These are phyloP conservation scores for Axinella damicornis DNA, from an alignment of 37 sponge, comb jelly and placozoan species.

Conservation along the genomic window DNA sequence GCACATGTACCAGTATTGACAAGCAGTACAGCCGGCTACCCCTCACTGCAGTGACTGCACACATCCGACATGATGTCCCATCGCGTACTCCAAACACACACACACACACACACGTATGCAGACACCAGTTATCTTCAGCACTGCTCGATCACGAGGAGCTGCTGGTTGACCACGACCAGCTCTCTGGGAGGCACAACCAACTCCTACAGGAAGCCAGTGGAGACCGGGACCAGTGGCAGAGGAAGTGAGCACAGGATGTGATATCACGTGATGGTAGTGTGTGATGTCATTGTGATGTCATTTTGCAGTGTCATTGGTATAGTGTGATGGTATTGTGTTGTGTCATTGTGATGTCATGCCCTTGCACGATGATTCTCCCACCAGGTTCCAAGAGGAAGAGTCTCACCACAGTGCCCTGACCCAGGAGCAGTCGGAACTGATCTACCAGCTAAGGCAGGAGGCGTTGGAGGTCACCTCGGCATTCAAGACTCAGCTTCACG, in stretches of 20 bases:
- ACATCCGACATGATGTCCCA: neutral
- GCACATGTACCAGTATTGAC: too few species aligned
- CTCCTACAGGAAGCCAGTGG: constrained; percentile 39
- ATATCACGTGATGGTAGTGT: too few species aligned
- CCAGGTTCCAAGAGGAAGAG: constrained; percentile 32
- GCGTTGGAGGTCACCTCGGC: constrained; percentile 47
- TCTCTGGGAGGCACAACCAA: constrained; percentile 59
- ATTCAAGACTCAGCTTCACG: constrained; percentile 73
- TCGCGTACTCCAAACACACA: neutral
- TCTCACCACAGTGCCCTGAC: constrained; percentile 16
- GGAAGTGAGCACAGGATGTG: too few species aligned
- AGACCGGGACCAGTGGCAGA: constrained; percentile 9
- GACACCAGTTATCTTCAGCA: constrained; percentile 40
- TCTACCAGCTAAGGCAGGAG: constrained; percentile 63
- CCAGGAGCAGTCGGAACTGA: constrained; percentile 62
- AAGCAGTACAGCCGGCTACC: too few species aligned
- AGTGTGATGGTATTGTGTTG: too few species aligned
- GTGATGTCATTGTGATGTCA: too few species aligned
- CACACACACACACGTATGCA: constrained; percentile 8
- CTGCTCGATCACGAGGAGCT: constrained; percentile 75
- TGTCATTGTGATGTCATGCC: neutral
- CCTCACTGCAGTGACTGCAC: too few species aligned
- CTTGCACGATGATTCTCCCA: neutral
- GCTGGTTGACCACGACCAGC: constrained; percentile 53
- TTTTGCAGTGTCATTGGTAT: too few species aligned